Conservation (phyloP, 2,888 invertebrate species). For the Cyrtodaria siliqua region DNA sequence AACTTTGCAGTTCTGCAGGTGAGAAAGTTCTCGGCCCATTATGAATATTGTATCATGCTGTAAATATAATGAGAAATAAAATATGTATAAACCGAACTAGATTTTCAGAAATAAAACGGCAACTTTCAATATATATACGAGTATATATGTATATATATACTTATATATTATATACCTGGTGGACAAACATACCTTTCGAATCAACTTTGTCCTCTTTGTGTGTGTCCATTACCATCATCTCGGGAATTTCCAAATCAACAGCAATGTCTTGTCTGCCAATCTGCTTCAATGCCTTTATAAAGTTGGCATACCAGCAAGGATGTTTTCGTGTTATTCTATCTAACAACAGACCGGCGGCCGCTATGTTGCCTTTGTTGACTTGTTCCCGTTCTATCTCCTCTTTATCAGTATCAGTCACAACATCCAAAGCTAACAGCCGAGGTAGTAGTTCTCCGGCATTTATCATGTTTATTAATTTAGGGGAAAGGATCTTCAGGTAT, state of each 20-base stretch:
- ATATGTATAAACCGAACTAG: too few species aligned
- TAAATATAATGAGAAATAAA: too few species aligned
- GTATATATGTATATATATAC: too few species aligned
- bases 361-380: constrained; percentile 5
- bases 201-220: not conserved
- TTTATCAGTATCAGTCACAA: constrained; percentile 9
- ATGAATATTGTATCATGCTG: too few species aligned
- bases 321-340: constrained; percentile 17
- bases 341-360: constrained; percentile 1
- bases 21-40: too few species aligned
- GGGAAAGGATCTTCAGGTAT: constrained; percentile 15
- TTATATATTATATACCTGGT: too few species aligned
- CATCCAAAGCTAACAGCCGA: not conserved
- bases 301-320: constrained; percentile 8
- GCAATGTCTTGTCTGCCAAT: constrained; percentile 6
- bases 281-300: constrained; percentile 1
- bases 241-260: constrained; percentile 6
- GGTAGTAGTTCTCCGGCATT: not conserved
- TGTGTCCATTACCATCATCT: constrained; percentile 6
- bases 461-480: constrained; percentile 8
- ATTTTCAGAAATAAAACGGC: too few species aligned
- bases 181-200: too few species aligned
- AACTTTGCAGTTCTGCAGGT: too few species aligned
- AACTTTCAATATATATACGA: too few species aligned
- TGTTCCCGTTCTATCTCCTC: constrained; percentile 26